Evolutionary conservation across 2,888 invertebrate genomes (phyloP), one percentile per base, ranked within the genome.

Genomic region (Zele albiditarsus): DNA sequence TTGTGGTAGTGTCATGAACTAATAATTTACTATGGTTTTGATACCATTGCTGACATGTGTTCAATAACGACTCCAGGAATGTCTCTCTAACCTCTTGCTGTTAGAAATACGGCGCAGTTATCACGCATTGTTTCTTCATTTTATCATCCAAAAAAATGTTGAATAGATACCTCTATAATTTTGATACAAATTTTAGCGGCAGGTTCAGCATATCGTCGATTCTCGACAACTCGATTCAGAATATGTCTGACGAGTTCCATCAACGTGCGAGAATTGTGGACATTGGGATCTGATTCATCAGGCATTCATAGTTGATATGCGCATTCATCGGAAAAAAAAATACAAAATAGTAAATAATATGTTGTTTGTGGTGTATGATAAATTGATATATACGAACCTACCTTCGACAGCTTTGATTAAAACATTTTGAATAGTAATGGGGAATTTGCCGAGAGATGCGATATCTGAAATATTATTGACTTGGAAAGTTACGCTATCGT

Each of bases 21-120:
- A 53, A 20, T 5, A 93, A 91, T 89, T 94, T 93, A 82, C 94
- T 94, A 49, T 95, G 90, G 90, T 97, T 96, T 89, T 96, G 96
- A 90, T 95, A 97, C 94, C 94, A 95, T 89, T 96, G 96, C 89
- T 96, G 95, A 89, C 96, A 96, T 57, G 95, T 96, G 89, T 97
- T 97, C 81, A 97, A 91, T 81, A 97, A 91, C 49, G 96, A 95
- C 90, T 97, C 97, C 83, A 97, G 91, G 90, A 97, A 97, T 58
- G 96, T 97, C 90, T 96, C 95, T 81, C 94, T 94, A 84, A 93
- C 93, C 90, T 97, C 97, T 89, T 94, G 94, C 91, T 92, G 84
- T n/a, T 31, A 46, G 69, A 60, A 42, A 57, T 38, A 2, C 5
- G 38, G 8, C 8, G 12, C 8, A 38, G 12, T 31, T 31, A 31